These are phyloP conservation scores for Spilarctia lutea DNA, from an alignment of 2,888 invertebrate genomes.

Conservation along the genomic window DNA sequence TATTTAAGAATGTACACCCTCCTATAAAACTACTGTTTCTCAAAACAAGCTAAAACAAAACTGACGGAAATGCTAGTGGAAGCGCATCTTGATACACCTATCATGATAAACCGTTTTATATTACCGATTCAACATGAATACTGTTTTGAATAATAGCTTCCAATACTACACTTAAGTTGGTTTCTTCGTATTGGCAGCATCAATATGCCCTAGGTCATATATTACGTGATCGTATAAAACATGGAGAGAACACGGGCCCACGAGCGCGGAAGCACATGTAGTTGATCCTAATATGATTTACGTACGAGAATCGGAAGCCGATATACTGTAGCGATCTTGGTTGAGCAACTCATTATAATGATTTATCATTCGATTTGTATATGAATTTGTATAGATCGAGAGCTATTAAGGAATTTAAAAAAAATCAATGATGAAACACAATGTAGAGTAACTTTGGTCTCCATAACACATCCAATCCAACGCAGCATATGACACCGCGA, in stretches of 20 bases:
- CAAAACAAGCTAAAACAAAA: neutral
- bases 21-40: neutral
- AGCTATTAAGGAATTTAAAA: neutral
- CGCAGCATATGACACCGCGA: neutral
- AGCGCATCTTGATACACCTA: neutral
- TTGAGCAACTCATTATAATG: neutral
- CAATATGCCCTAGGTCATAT: slow-evolving; percentile 12
- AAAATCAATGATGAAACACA: neutral
- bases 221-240: slow-evolving; percentile 35
- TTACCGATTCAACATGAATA: neutral
- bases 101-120: neutral
- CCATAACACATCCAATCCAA: neutral
- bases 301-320: slow-evolving; percentile 17
- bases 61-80: neutral
- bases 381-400: neutral
- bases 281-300: slow-evolving; percentile 51
- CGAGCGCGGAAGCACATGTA: slow-evolving; percentile 49
- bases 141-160: neutral
- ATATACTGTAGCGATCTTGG: slow-evolving; percentile 3
- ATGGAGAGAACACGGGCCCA: slow-evolving; percentile 37
- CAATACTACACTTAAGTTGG: neutral
- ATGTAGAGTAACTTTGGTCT: neutral
- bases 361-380: neutral
- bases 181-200: slow-evolving; percentile 10
- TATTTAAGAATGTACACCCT: neutral